A percentile compares a stretch with the other conserved stretches of the same genome.
Evolutionary conservation across 2,797 vertebrate genomes (phyloP).

Genomic region (Artibeus lituratus): DNA sequence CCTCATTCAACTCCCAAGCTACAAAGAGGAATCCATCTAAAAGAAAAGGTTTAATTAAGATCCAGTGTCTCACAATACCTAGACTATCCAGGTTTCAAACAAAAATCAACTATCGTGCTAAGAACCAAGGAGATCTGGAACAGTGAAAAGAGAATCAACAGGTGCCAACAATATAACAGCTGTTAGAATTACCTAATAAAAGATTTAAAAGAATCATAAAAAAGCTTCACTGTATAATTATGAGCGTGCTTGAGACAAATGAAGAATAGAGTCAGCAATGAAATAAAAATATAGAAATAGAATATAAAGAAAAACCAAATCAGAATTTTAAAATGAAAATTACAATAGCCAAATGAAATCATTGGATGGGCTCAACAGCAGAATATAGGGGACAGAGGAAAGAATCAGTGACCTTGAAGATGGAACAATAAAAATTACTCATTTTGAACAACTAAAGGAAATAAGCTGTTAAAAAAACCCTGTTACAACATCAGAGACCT

Average conservation of each 20-base stretch:
- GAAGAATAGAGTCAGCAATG: neutral
- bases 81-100: neutral
- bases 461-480: neutral
- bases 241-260: neutral
- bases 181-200: neutral
- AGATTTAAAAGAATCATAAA: neutral
- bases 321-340: neutral
- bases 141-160: neutral
- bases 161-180: neutral
- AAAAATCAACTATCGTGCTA: neutral
- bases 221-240: neutral
- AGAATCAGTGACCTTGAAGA: neutral
- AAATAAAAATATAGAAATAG: neutral
- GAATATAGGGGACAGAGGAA: neutral
- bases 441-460: neutral
- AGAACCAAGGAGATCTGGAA: neutral
- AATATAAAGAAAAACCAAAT: constrained; percentile 13
- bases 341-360: neutral
- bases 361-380: neutral
- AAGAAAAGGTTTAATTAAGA: neutral
- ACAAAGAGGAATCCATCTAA: neutral
- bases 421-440: neutral
- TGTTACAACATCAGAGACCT: neutral
- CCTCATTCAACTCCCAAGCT: neutral
- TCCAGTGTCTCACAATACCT: neutral